These are phyloP conservation scores for Luperina nickerlii DNA, from an alignment of 2,888 invertebrate genomes.

Conservation along the genomic window DNA sequence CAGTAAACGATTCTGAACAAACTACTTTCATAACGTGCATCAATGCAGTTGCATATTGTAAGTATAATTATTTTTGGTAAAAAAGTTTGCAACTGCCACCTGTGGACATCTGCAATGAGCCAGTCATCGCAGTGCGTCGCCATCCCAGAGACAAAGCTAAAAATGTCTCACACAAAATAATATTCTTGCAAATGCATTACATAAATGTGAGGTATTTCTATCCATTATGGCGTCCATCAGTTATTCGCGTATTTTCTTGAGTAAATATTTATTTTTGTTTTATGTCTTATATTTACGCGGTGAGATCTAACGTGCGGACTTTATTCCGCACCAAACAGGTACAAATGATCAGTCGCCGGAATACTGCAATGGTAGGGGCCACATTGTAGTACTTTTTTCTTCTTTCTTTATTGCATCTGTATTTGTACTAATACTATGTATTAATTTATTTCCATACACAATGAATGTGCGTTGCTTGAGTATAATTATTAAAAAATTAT, in stretches of 20 bases:
- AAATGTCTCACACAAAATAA: conserved; percentile 1
- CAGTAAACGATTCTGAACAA: too few species aligned
- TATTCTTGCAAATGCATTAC: conserved; percentile 21
- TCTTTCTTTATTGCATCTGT: not conserved
- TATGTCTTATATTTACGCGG: conserved; percentile 31
- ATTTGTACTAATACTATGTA: too few species aligned
- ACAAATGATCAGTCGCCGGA: conserved; percentile 31
- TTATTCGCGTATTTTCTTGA: conserved; percentile 29
- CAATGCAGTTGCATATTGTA: too few species aligned
- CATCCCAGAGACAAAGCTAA: not conserved
- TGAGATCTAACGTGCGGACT: conserved; percentile 18
- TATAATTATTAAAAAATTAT: too few species aligned
- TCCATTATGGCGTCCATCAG: conserved; percentile 5
- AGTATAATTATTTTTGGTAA: not conserved
- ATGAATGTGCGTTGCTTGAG: too few species aligned
- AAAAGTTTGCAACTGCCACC: not conserved
- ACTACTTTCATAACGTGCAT: too few species aligned
- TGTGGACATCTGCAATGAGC: not conserved
- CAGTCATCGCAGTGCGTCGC: not conserved
- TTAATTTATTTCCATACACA: too few species aligned
- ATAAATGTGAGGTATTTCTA: conserved; percentile 18
- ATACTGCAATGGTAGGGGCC: conserved; percentile 13
- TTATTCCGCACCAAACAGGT: conserved; percentile 25
- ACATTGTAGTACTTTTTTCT: not conserved
- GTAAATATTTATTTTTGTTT: conserved; percentile 28